Evolutionary conservation across 2,113 vertebrate species (phyloP).

Genomic region (Herpetotheres cachinnans): DNA sequence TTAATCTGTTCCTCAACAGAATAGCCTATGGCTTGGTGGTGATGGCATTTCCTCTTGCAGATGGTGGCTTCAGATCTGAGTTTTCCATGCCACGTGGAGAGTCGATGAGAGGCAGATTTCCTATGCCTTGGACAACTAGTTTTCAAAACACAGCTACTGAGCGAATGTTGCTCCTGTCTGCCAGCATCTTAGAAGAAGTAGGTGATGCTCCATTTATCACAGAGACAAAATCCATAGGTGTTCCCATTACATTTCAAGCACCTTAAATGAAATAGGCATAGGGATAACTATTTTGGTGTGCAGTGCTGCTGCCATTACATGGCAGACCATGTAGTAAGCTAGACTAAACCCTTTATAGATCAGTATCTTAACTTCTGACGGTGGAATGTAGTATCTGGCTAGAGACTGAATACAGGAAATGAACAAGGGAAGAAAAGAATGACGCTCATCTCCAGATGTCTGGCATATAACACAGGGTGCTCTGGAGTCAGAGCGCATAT

Average conservation of each 20-base stretch:
- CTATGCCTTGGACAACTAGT: fast-evolving
- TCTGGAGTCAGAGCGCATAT: fast-evolving
- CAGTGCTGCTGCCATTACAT: not conserved
- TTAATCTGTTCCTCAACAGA: not conserved
- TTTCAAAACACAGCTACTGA: not conserved
- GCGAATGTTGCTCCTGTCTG: not conserved
- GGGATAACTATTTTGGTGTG: not conserved
- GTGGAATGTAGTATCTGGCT: not conserved
- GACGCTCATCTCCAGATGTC: not conserved
- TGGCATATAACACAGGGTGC: not conserved
- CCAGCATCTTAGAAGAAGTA: not conserved
- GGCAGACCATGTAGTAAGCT: not conserved
- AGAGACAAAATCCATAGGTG: not conserved
- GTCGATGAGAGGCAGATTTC: not conserved
- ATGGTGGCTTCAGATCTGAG: not conserved
- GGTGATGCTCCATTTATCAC: not conserved
- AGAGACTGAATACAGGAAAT: not conserved
- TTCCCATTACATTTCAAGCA: not conserved
- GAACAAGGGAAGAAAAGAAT: not conserved
- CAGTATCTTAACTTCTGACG: not conserved
- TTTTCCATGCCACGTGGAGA: not conserved
- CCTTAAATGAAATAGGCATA: not conserved
- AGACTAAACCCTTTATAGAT: not conserved
- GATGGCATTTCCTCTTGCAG: not conserved
- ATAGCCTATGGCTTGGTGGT: not conserved